Conservation (phyloP, 2,797 vertebrate genomes). For the Eulemur rubriventer region DNA sequence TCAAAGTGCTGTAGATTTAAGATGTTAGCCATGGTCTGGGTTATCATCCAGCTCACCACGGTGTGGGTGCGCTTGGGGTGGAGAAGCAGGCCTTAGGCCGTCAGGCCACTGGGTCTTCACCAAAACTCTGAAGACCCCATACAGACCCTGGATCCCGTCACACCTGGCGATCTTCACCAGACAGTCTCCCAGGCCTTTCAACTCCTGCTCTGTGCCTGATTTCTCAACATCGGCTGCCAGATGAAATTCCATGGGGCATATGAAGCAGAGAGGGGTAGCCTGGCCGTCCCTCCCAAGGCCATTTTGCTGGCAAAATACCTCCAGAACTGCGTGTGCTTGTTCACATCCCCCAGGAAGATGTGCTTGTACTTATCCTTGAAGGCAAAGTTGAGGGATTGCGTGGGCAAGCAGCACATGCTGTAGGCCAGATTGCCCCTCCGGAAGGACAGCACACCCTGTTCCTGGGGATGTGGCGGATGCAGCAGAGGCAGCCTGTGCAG, state of each 20-base stretch:
- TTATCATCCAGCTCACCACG: slow-evolving; percentile 90
- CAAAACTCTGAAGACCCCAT: slow-evolving; percentile 89
- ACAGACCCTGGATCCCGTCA: slow-evolving; percentile 88
- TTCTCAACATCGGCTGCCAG: background rate
- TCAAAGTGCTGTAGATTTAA: slow-evolving; percentile 9
- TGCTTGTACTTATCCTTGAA: background rate
- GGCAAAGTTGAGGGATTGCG: background rate
- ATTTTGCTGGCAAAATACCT: background rate
- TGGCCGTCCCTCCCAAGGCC: background rate
- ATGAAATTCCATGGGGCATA: background rate
- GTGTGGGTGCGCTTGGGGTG: slow-evolving; percentile 89
- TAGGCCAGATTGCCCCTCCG: background rate
- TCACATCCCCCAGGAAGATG: background rate
- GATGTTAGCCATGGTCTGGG: slow-evolving; percentile 77
- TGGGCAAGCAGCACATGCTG: no score
- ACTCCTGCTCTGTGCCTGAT: background rate
- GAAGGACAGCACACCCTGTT: background rate
- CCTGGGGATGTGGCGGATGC: accelerated
- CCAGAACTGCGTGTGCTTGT: background rate
- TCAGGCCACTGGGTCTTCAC: slow-evolving; percentile 90
- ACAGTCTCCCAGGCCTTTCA: slow-evolving; percentile 80
- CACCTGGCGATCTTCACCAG: slow-evolving; percentile 88
- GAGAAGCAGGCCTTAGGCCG: slow-evolving; percentile 88
- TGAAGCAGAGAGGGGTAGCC: background rate
- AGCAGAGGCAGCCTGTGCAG: no score